Percentiles rank a stretch among this genome's conserved stretches.
Evolutionary conservation across 2,888 invertebrate species (phyloP).

Genomic region (Halictus quadricinctus): DNA sequence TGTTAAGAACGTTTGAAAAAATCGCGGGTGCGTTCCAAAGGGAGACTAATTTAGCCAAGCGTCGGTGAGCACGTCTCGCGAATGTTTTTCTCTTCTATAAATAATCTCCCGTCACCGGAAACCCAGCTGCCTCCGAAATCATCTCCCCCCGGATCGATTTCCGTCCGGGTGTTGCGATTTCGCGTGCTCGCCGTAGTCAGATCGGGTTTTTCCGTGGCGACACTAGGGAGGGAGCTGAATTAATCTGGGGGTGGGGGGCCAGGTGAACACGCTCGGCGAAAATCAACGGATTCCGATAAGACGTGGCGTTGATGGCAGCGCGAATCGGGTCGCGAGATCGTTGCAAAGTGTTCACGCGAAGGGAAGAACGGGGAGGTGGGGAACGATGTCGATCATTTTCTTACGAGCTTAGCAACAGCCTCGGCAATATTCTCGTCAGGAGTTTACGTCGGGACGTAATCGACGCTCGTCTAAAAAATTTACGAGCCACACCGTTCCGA

Average conservation of each 20-base stretch:
- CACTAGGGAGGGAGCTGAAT: neutral
- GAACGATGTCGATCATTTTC: slow-evolving; percentile 29
- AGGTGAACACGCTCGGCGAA: neutral
- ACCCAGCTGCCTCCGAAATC: slow-evolving; percentile 7
- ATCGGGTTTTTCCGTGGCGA: neutral
- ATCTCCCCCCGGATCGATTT: slow-evolving; percentile 10
- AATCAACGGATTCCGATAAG: neutral
- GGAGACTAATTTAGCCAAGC: neutral
- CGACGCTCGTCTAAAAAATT: slow-evolving; percentile 27
- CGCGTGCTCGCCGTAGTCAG: neutral
- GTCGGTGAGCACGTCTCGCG: neutral
- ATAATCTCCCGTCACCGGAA: neutral
- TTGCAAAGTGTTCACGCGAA: slow-evolving; percentile 15
- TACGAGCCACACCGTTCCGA: slow-evolving; percentile 20
- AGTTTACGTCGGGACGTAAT: slow-evolving; percentile 37
- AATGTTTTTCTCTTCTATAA: neutral
- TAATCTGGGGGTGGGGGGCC: neutral
- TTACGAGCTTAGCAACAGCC: slow-evolving; percentile 32
- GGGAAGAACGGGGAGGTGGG: neutral
- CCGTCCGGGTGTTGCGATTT: neutral
- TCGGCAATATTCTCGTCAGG: slow-evolving; percentile 24
- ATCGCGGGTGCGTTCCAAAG: neutral
- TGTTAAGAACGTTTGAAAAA: neutral
- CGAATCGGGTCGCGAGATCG: neutral
- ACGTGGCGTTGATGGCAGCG: slow-evolving; percentile 2